phyloP scores from a whole-genome alignment of 2,113 vertebrate species.

The Ameiurus melas region DNA sequence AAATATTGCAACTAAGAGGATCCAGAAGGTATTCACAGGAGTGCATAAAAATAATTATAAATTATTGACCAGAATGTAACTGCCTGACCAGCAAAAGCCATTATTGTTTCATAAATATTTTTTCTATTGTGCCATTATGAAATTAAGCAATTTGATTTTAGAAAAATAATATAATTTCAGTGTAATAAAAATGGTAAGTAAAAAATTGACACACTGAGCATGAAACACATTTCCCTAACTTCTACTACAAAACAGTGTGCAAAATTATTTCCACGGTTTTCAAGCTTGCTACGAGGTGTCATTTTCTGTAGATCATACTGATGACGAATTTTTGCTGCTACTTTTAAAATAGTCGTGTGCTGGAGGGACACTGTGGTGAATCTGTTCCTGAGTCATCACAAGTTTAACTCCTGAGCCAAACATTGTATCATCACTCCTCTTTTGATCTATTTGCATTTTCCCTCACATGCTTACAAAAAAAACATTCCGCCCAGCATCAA shows the following conservation, averaged over 20 bases:
- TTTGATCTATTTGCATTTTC: constrained; percentile 13
- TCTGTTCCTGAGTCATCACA: constrained; percentile 34
- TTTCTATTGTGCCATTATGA: not conserved
- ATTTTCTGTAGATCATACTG: not conserved
- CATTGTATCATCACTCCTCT: constrained; percentile 14
- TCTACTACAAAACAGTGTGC: not conserved
- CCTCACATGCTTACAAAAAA: not conserved
- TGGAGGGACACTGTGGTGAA: not conserved
- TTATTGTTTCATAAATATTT: too few relatives aligned
- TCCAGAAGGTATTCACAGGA: not conserved
- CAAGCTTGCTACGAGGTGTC: not conserved
- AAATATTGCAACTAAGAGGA: not conserved
- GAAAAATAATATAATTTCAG: not conserved
- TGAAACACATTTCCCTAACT: not conserved
- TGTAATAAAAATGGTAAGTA: not conserved
- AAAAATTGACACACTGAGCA: not conserved
- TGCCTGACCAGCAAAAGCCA: too few relatives aligned
- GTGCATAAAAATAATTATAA: not conserved
- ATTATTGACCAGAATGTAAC: not conserved
- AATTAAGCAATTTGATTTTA: not conserved
- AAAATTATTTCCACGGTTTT: not conserved
- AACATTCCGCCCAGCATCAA: constrained; percentile 55
- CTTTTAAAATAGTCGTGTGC: not conserved
- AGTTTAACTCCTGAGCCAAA: constrained; percentile 8
- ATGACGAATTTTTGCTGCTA: constrained; percentile 12